A percentile compares a stretch with the other conserved stretches of the same genome.
phyloP scores from a whole-genome alignment of 2,888 invertebrate species.

The Hylaea fasciaria region DNA sequence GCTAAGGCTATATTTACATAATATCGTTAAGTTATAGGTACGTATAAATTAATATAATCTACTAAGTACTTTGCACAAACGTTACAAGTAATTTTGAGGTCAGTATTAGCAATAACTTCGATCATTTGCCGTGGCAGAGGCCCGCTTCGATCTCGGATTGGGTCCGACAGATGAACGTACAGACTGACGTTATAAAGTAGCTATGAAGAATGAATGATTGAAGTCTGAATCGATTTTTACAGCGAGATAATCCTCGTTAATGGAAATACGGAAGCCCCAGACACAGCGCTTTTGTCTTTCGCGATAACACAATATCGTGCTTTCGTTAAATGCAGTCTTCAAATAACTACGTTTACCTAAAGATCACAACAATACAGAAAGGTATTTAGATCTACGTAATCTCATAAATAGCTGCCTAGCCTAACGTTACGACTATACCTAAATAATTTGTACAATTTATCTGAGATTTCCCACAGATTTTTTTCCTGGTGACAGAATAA shows the following conservation, averaged over 20 bases:
- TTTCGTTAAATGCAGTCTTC: constrained; percentile 81
- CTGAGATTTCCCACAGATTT: constrained; percentile 67
- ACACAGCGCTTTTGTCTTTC: constrained; percentile 24
- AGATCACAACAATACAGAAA: constrained; percentile 80
- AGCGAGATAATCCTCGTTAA: not conserved
- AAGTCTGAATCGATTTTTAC: not conserved
- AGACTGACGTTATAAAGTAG: constrained; percentile 8
- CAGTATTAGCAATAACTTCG: constrained; percentile 45
- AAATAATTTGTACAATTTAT: constrained; percentile 83
- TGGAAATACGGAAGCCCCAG: constrained; percentile 2
- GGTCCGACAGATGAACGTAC: constrained; percentile 5
- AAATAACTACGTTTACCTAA: constrained; percentile 68
- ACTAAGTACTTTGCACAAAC: constrained; percentile 84
- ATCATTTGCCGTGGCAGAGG: constrained; percentile 31
- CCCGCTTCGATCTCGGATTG: not conserved
- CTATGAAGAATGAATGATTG: not conserved
- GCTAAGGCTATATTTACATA: constrained; percentile 78
- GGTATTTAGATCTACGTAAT: constrained; percentile 77
- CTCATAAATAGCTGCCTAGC: constrained; percentile 81
- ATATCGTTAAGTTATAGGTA: constrained; percentile 72
- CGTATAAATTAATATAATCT: constrained; percentile 83
- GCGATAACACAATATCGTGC: constrained; percentile 60
- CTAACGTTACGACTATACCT: constrained; percentile 70
- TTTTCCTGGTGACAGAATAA: constrained; percentile 66
- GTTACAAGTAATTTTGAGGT: constrained; percentile 77